Evolutionary conservation across 2,888 invertebrate genomes (phyloP).

Genomic region (Phengaris alcon): DNA sequence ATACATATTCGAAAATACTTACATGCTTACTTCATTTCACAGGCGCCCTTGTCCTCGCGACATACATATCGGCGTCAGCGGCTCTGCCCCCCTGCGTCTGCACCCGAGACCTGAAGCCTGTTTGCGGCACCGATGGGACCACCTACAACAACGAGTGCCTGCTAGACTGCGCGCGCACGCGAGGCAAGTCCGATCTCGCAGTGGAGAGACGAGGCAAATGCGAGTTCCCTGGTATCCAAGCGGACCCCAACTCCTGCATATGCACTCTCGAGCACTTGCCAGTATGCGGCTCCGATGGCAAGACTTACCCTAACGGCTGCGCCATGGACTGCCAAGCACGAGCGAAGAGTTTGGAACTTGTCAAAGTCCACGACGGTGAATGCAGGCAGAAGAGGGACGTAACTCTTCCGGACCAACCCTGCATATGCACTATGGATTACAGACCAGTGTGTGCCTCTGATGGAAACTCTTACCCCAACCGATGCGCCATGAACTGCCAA

Average conservation of each 20-base stretch:
- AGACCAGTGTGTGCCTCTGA: slow-evolving; percentile 43
- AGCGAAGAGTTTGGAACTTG: slow-evolving; percentile 31
- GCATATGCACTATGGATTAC: slow-evolving; percentile 34
- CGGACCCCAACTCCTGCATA: slow-evolving; percentile 25
- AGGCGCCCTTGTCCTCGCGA: slow-evolving; percentile 48
- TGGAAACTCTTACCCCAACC: slow-evolving; percentile 39
- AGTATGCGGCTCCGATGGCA: slow-evolving; percentile 43
- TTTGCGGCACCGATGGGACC: slow-evolving; percentile 86
- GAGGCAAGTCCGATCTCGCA: slow-evolving; percentile 34
- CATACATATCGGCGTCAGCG: slow-evolving; percentile 41
- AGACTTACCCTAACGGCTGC: slow-evolving; percentile 42
- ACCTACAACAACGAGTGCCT: slow-evolving; percentile 84
- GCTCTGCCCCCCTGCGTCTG: slow-evolving; percentile 53
- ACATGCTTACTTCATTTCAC: slow-evolving; percentile 21
- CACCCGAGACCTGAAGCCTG: slow-evolving; percentile 56
- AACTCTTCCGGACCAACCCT: slow-evolving; percentile 22
- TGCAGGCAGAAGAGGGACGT: slow-evolving; percentile 38
- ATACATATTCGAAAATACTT: too few relatives aligned
- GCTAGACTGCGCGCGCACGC: slow-evolving; percentile 68
- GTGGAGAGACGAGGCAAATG: slow-evolving; percentile 39
- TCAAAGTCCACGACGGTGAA: slow-evolving; percentile 34
- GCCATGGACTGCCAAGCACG: slow-evolving; percentile 30
- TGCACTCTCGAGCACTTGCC: slow-evolving; percentile 41
- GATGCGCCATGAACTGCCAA: slow-evolving; percentile 39
- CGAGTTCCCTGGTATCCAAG: slow-evolving; percentile 7